Conservation (phyloP, 2,797 vertebrate genomes). For the Sebastes cheni region DNA sequence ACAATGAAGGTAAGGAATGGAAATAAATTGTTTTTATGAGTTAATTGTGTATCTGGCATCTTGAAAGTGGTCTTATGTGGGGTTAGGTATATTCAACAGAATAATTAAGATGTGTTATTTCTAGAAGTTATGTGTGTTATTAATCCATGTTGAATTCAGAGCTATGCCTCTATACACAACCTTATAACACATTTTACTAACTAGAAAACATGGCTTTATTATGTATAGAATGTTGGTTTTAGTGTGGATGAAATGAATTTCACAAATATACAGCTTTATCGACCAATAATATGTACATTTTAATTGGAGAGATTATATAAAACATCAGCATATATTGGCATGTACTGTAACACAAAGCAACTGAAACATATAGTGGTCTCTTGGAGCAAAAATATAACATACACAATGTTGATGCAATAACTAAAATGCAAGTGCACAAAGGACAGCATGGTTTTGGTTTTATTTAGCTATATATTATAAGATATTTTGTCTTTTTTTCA, state of each 20-base stretch:
- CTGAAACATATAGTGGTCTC: slow-evolving; percentile 45
- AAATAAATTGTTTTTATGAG: not conserved
- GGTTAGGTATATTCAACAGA: not conserved
- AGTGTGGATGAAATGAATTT: not conserved
- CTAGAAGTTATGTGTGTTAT: not conserved
- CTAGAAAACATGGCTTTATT: not conserved
- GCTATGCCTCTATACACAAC: not conserved
- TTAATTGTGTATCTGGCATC: not conserved
- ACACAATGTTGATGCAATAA: slow-evolving; percentile 5
- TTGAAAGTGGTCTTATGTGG: not conserved
- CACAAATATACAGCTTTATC: slow-evolving; percentile 15
- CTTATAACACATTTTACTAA: not conserved
- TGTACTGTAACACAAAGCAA: slow-evolving; percentile 28
- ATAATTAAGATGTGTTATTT: not conserved
- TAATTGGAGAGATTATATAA: slow-evolving; percentile 50
- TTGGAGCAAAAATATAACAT: slow-evolving; percentile 33
- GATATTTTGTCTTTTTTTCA: slow-evolving; percentile 26
- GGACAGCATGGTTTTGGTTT: slow-evolving; percentile 45
- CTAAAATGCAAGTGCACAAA: not conserved
- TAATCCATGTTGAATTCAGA: not conserved
- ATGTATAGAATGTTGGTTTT: not conserved
- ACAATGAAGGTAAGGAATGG: not conserved
- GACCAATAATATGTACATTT: slow-evolving; percentile 27
- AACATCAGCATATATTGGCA: slow-evolving; percentile 54
- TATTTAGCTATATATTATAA: slow-evolving; percentile 17